Conservation (phyloP, 2,797 vertebrate genomes). For the Geotria australis region DNA sequence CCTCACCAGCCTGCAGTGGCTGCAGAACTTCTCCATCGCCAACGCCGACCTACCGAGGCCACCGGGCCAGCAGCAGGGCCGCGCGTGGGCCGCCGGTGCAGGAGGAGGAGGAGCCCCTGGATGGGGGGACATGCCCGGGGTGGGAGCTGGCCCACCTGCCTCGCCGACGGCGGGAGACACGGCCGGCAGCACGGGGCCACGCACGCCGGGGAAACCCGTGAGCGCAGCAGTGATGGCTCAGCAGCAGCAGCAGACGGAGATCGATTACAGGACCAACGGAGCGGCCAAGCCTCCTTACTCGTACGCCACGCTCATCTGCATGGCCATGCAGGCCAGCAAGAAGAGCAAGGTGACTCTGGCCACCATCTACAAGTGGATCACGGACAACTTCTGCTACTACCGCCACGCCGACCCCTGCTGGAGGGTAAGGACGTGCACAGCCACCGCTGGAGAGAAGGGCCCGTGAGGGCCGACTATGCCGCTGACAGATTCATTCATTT, state of each 20-base stretch:
- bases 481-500: too few species aligned
- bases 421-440: slow-evolving; percentile 27
- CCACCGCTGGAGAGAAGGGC: too few species aligned
- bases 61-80: slow-evolving; percentile 12
- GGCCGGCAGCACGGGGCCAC: slow-evolving; percentile 25
- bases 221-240: slow-evolving; percentile 6
- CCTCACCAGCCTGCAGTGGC: slow-evolving; percentile 81
- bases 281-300: slow-evolving; percentile 67
- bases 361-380: slow-evolving; percentile 91
- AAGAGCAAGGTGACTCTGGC: slow-evolving; percentile 70
- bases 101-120: slow-evolving; percentile 55
- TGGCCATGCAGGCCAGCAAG: slow-evolving; percentile 83
- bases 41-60: slow-evolving; percentile 21
- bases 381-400: slow-evolving; percentile 92
- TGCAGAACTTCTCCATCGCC: slow-evolving; percentile 68
- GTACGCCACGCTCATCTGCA: slow-evolving; percentile 77
- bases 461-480: too few species aligned
- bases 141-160: slow-evolving; percentile 51
- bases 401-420: slow-evolving; percentile 68
- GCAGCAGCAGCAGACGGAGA: slow-evolving; percentile 15
- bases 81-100: slow-evolving; percentile 38
- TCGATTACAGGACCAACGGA: slow-evolving; percentile 61
- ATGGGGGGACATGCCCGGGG: slow-evolving; percentile 37
- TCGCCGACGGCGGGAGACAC: slow-evolving; percentile 22
- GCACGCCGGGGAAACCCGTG: slow-evolving; percentile 51